Evolutionary conservation across 2,888 invertebrate species (phyloP).

Genomic region (Microctonus brassicae): DNA sequence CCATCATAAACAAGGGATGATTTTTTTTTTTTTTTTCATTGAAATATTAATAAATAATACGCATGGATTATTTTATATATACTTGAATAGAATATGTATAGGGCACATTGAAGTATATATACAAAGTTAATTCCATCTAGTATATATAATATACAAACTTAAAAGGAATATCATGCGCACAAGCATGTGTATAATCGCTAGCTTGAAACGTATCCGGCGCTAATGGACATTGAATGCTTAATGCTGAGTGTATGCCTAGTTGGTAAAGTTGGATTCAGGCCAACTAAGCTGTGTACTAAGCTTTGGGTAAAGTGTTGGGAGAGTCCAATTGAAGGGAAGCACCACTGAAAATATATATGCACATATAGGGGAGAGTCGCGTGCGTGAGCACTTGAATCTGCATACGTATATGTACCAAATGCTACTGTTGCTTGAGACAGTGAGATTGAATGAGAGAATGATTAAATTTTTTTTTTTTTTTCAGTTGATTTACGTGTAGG

Average conservation of each 20-base stretch:
- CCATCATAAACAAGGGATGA: neutral
- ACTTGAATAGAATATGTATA: neutral
- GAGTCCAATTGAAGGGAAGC: slow-evolving; percentile 30
- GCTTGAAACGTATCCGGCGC: slow-evolving; percentile 50
- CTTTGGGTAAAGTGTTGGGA: slow-evolving; percentile 30
- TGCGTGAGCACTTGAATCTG: slow-evolving; percentile 28
- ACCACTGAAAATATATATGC: slow-evolving; percentile 7
- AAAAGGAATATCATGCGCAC: slow-evolving; percentile 9
- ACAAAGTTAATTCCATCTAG: neutral
- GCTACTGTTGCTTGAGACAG: neutral
- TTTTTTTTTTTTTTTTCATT: neutral
- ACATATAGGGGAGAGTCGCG: slow-evolving; percentile 23
- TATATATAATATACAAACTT: slow-evolving; percentile 8
- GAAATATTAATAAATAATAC: neutral
- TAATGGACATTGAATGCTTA: slow-evolving; percentile 53
- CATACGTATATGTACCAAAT: no score
- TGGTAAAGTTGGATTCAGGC: slow-evolving; percentile 9
- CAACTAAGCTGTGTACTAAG: slow-evolving; percentile 28
- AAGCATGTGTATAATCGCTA: slow-evolving; percentile 21
- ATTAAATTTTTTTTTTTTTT: neutral
- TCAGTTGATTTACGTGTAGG: neutral
- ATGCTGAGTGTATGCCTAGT: slow-evolving; percentile 42
- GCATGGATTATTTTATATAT: neutral
- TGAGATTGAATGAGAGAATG: neutral
- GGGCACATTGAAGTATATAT: neutral